Conservation (phyloP, 2,888 invertebrate species). For the Acrobasis consociella region DNA sequence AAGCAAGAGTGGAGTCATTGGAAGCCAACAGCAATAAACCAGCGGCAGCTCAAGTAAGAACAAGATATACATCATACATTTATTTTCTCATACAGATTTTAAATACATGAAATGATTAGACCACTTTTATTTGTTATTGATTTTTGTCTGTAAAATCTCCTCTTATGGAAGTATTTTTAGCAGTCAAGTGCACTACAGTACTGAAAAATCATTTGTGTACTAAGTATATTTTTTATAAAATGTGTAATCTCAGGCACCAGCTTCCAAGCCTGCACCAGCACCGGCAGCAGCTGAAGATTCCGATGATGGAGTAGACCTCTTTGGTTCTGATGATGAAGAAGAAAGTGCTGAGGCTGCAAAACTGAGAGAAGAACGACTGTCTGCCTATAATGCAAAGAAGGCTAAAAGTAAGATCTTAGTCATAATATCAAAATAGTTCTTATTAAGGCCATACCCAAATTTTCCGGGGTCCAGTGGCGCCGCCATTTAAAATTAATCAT, state of each 20-base stretch:
- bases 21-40: conserved; percentile 53
- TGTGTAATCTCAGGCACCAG: conserved; percentile 40
- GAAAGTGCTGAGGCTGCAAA: conserved; percentile 89
- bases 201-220: too few relatives aligned
- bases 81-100: too few relatives aligned
- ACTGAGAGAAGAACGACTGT: conserved; percentile 91
- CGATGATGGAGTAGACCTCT: conserved; percentile 91
- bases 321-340: conserved; percentile 91
- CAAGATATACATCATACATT: too few relatives aligned
- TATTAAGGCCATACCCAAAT: too few relatives aligned
- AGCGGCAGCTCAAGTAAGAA: conserved; percentile 44
- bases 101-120: too few relatives aligned
- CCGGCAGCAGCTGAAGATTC: conserved; percentile 73
- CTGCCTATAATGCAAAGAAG: conserved; percentile 96
- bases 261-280: conserved; percentile 51
- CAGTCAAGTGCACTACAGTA: too few relatives aligned
- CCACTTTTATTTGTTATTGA: too few relatives aligned
- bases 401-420: conserved; percentile 86
- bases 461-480: too few relatives aligned
- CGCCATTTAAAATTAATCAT: too few relatives aligned
- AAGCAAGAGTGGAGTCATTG: conserved; percentile 68
- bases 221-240: conserved; percentile 16
- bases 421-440: neutral
- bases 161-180: too few relatives aligned
- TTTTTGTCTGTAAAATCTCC: too few relatives aligned